Base-by-base conservation (phyloP, 1,140 invertebrate genomes). In the Polypedilum pembai region DNA sequence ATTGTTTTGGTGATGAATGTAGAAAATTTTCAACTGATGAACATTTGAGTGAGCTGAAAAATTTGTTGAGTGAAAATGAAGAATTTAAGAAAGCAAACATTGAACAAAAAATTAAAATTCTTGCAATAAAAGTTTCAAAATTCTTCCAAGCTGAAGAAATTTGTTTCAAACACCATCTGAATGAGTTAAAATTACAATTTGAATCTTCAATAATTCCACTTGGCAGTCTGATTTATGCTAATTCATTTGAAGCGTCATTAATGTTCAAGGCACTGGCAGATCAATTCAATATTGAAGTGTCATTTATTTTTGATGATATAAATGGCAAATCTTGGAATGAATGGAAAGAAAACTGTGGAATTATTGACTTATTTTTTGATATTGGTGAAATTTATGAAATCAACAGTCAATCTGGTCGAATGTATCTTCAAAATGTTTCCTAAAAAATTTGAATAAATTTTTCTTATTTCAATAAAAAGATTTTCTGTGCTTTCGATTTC, bases 301-400 rank as follows among this genome's bases (percentile, higher is more conserved):
- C 45, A 15, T 8, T 69, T 20, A 18, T 18, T 10, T 2, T 5
- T 4, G 65, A 21, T 8, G 65, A 21, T 20, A 20, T 10, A 21
- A 69, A 21, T 69, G 65, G 65, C 17, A 21, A 69, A 69, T 18
- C 65, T 5, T 69, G 65, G 65, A 69, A 69, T 20, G 65, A 20
- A 69, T 8, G 20, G 8, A 2, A 18, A n/a, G 20, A 21, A 7
- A 18, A 21, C 7, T 10, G 8, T 18, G 18, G 18, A 8, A 21
- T 69, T 18, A 18, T 69, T 69, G 65, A 69, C 17, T 69, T 69
- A 18, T 18, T 69, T 69, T 69, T 69, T 69, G 65, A 69, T 20
- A 10, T 69, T 18, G 65, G 65, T 69, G 17, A 69, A 69, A 69
- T 69, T 18, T 69, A 69, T 18, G 65, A 18, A 1, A 10, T 69